These are phyloP conservation scores for Lasioglossum calceatum DNA, from an alignment of 2,888 invertebrate genomes.

Conservation along the genomic window DNA sequence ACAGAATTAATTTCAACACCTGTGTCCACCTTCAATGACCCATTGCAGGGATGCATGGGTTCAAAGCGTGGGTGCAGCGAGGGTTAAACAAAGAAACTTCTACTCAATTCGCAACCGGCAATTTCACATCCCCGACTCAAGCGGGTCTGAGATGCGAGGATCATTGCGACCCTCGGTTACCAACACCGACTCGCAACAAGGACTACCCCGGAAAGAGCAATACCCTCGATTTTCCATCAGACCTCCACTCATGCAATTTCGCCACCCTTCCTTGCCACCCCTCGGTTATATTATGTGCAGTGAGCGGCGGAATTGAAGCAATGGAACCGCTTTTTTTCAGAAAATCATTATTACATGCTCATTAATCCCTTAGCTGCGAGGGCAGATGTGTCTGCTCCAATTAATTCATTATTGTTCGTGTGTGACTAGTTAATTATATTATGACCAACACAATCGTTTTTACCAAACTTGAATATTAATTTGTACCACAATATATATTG, in stretches of 20 bases:
- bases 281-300: background rate
- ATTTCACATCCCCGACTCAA: background rate
- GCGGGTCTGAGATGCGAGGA: background rate
- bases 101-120: background rate
- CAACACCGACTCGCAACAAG: background rate
- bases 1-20: background rate
- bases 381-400: background rate
- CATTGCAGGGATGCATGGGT: background rate
- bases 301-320: background rate
- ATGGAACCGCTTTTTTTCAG: background rate
- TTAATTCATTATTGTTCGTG: background rate
- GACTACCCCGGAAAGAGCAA: background rate
- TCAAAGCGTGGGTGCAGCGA: background rate
- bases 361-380: background rate
- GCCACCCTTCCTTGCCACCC: background rate
- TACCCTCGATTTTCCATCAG: background rate
- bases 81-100: conserved; percentile 10
- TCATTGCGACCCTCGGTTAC: background rate
- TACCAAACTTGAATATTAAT: background rate
- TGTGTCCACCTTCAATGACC: background rate
- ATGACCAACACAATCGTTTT: background rate
- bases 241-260: background rate
- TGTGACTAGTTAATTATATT: background rate
- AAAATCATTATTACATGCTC: background rate
- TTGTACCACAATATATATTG: too few species aligned